Percentiles rank a stretch among this genome's conserved stretches.
These are phyloP conservation scores for Drosophila vallismaia DNA, from an alignment of 2,888 invertebrate genomes.

Conservation along the genomic window DNA sequence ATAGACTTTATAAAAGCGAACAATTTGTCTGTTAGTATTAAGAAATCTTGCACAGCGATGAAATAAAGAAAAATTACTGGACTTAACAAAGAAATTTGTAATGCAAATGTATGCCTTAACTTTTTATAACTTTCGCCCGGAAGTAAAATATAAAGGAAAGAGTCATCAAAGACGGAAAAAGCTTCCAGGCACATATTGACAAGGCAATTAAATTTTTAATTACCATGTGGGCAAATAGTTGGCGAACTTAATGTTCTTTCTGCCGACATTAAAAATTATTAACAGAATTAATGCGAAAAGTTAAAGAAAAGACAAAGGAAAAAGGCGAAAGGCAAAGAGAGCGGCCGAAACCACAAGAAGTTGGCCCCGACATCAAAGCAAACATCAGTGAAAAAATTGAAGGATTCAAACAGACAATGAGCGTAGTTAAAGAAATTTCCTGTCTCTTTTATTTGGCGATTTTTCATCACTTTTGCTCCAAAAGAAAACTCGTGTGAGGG, in stretches of 20 bases:
- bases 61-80: neutral
- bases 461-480: constrained; percentile 21
- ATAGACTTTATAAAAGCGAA: no score
- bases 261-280: constrained; percentile 73
- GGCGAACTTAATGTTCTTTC: constrained; percentile 49
- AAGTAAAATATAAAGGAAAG: constrained; percentile 8
- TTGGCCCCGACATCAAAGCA: constrained; percentile 59
- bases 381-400: constrained; percentile 47
- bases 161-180: constrained; percentile 10
- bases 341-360: constrained; percentile 47
- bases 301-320: constrained; percentile 52
- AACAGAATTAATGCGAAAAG: constrained; percentile 75
- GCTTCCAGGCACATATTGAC: constrained; percentile 58
- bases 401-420: constrained; percentile 57
- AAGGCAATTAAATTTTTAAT: constrained; percentile 75
- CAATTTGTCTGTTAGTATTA: no score
- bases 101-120: constrained; percentile 51
- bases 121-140: constrained; percentile 1
- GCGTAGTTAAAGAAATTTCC: constrained; percentile 45
- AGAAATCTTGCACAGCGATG: neutral
- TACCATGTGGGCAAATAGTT: constrained; percentile 61
- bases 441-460: constrained; percentile 15
- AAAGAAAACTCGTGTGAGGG: constrained; percentile 24
- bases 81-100: constrained; percentile 52
- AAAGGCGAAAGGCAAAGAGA: constrained; percentile 29